phyloP scores from a whole-genome alignment of 2,797 vertebrate genomes.

The Taenioides sp. region DNA sequence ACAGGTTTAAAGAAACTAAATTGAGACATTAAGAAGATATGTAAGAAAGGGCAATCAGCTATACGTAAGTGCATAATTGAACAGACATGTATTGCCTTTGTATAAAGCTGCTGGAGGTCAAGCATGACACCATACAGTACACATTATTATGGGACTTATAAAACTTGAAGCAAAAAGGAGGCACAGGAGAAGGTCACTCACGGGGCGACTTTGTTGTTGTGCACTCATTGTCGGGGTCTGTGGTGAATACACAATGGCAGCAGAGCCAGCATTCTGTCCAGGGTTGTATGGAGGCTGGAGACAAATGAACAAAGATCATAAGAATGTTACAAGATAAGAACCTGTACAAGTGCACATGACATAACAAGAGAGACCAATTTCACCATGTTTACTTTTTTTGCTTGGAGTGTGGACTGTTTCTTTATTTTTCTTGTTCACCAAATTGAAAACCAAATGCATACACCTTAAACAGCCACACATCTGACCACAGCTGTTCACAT shows the following conservation, averaged over 20 bases:
- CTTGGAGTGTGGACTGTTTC: background rate
- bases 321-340: background rate
- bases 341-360: background rate
- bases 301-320: slow-evolving; percentile 20
- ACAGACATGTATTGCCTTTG: background rate
- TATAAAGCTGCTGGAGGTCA: too few relatives aligned
- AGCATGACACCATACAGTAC: background rate
- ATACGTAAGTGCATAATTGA: background rate
- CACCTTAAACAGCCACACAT: background rate
- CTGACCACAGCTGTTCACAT: background rate
- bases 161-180: slow-evolving; percentile 11
- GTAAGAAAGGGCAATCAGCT: too few relatives aligned
- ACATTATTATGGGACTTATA: slow-evolving; percentile 13
- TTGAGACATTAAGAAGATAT: slow-evolving; percentile 15
- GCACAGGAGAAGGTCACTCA: slow-evolving; percentile 72
- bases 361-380: background rate
- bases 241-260: slow-evolving; percentile 90
- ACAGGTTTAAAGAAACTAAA: slow-evolving; percentile 5
- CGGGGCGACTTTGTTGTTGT: slow-evolving; percentile 93
- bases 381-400: background rate
- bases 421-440: background rate
- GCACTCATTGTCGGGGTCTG: slow-evolving; percentile 94
- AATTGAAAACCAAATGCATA: background rate
- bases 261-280: slow-evolving; percentile 92
- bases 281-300: slow-evolving; percentile 90